Conservation (phyloP, 2,888 invertebrate species). For the Cotesia congregata region DNA sequence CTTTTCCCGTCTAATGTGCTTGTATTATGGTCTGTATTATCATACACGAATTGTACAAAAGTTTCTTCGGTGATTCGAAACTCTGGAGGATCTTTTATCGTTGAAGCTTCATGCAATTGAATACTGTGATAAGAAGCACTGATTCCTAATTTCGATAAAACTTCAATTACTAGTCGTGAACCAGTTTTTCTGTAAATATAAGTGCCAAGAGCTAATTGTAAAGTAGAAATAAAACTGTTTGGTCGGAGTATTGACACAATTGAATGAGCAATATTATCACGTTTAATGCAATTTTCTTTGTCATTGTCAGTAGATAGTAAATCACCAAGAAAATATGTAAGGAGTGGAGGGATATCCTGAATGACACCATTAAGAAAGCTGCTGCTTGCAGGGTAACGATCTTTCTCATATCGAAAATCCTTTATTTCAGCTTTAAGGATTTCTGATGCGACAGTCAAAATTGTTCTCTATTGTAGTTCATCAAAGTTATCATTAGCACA, state of each 20-base stretch:
- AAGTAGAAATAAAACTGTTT: slow-evolving; percentile 28
- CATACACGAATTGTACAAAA: slow-evolving; percentile 30
- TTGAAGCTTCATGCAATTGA: slow-evolving; percentile 22
- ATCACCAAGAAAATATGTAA: slow-evolving; percentile 11
- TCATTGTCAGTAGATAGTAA: background rate
- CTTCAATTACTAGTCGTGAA: slow-evolving; percentile 38
- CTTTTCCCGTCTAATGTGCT: slow-evolving; percentile 34
- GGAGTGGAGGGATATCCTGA: slow-evolving; percentile 26
- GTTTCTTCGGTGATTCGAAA: background rate
- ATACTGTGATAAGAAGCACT: slow-evolving; percentile 32
- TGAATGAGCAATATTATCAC: slow-evolving; percentile 30
- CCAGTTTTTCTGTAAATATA: slow-evolving; percentile 40
- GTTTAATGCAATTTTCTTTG: slow-evolving; percentile 24
- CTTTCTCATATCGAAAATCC: slow-evolving; percentile 6
- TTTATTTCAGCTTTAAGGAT: slow-evolving; percentile 32
- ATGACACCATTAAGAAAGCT: slow-evolving; percentile 28
- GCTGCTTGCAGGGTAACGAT: slow-evolving; percentile 27
- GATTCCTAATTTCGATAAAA: slow-evolving; percentile 38
- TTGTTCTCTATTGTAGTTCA: background rate
- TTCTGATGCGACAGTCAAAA: slow-evolving; percentile 23
- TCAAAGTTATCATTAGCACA: slow-evolving; percentile 17
- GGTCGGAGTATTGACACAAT: slow-evolving; percentile 32
- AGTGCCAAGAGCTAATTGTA: slow-evolving; percentile 36
- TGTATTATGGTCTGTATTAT: slow-evolving; percentile 40
- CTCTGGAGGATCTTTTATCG: slow-evolving; percentile 31